Percentiles rank a stretch among this genome's conserved stretches.
These are phyloP conservation scores for Phyllotis vaccarum DNA, from an alignment of 2,797 vertebrate species.

Conservation along the genomic window DNA sequence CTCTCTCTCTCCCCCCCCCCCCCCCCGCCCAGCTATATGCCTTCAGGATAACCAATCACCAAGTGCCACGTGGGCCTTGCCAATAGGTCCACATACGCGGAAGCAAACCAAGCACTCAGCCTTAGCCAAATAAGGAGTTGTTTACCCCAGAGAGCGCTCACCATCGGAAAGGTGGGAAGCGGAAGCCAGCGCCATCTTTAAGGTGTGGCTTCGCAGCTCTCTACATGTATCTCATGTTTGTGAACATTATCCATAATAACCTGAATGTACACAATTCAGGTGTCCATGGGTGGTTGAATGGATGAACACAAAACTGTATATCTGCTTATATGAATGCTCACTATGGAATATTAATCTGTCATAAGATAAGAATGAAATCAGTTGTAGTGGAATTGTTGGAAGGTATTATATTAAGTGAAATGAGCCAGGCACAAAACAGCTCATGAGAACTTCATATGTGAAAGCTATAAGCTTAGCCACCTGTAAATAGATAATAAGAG, in stretches of 20 bases:
- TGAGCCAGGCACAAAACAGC: background rate
- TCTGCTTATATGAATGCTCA: background rate
- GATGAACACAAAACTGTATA: background rate
- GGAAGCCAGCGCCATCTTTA: too few species aligned
- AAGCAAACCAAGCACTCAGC: too few species aligned
- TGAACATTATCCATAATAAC: background rate
- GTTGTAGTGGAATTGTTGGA: background rate
- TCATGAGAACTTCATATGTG: background rate
- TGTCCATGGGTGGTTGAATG: background rate
- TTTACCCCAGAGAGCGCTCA: too few species aligned
- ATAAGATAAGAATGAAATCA: background rate
- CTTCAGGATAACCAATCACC: too few species aligned
- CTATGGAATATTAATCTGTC: background rate
- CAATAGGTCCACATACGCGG: too few species aligned
- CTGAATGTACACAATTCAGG: background rate
- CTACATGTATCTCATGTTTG: too few species aligned
- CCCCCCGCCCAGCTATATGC: too few species aligned
- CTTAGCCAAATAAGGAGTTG: too few species aligned
- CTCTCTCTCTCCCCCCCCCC: too few species aligned
- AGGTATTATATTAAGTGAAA: background rate
- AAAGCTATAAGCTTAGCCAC: background rate
- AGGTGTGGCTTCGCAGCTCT: too few species aligned
- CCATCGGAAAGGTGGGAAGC: too few species aligned
- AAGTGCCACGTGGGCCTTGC: too few species aligned
- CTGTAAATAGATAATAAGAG: background rate